Evolutionary conservation across 2,113 vertebrate species (phyloP), one percentile per base, ranked within the genome.

Genomic region (Picathartes gymnocephalus): DNA sequence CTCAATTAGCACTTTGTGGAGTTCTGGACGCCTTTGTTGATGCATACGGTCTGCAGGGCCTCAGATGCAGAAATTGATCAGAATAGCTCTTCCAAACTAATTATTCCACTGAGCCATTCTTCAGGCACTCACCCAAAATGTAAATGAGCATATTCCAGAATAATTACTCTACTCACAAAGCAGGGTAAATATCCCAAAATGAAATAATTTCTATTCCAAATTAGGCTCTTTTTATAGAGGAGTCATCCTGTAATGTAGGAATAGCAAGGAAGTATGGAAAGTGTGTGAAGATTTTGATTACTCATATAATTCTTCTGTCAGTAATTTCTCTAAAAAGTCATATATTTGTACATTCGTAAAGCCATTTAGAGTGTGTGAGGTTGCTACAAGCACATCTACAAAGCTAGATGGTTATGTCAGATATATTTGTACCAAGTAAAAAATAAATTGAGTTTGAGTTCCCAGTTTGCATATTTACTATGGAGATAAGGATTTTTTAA

Each of bases 101-200:
- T 93, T 91, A 92, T 84, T 91, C 81, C 7, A 53, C 80, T 64
- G 44, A 95, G 83, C 61, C 45, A 45, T 72, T 92, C 89, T 79
- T 86, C 57, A 91, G 93, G 81, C 91, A 87, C n/a, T 87, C 56
- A 84, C 87, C 91, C 94, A 93, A 97, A 93, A 92, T 89, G 84
- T 69, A 95, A 93, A 95, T 79, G 61, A 95, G 56, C 57, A 48
- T 65, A 81, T 93, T 91, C 73, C 69, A 89, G 86, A 89, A 92
- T 92, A 95, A 95, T 94, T 73, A 53, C 37, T 65, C 44, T 65
- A 71, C 76, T 88, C 88, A 65, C 56, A 91, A 91, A 89, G 37
- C 77, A 81, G 65, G 28, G 77, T 87, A 95, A 91, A 84, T 81
- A 93, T 60, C 53, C 77, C 85, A 73, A 92, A 91, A 84, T 10